Percentiles rank a stretch among this genome's conserved stretches.
phyloP scores from a whole-genome alignment of 1,140 invertebrate genomes.

The Kradibia gibbosae region DNA sequence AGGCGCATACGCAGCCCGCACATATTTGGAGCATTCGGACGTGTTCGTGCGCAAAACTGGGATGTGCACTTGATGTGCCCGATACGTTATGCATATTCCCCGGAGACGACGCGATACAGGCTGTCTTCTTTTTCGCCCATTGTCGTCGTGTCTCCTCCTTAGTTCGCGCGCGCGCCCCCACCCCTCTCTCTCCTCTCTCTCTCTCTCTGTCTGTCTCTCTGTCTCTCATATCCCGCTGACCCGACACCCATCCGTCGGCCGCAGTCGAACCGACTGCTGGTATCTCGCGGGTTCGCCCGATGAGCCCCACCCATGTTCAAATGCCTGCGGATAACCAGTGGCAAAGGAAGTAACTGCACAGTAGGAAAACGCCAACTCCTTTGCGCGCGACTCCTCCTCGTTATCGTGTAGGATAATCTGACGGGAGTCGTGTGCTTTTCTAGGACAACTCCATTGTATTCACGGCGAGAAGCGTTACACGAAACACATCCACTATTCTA shows the following conservation, averaged over 20 bases:
- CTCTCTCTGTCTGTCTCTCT: too few relatives aligned
- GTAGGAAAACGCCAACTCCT: neutral
- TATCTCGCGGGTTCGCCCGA: neutral
- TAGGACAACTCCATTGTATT: neutral
- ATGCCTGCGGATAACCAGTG: neutral
- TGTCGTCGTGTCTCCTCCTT: too few relatives aligned
- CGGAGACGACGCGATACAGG: neutral
- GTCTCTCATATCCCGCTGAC: too few relatives aligned
- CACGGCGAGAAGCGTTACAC: neutral
- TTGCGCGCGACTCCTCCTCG: neutral
- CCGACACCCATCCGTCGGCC: too few relatives aligned
- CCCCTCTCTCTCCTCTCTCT: neutral
- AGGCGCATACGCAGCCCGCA: constrained; percentile 60
- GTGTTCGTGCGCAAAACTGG: neutral
- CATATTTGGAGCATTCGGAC: constrained; percentile 50
- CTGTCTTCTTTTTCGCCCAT: neutral
- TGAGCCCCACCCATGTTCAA: neutral
- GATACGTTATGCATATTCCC: neutral
- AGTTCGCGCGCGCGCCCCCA: too few relatives aligned
- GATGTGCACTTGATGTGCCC: neutral
- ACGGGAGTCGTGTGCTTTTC: neutral
- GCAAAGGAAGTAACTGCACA: neutral
- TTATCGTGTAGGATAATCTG: neutral
- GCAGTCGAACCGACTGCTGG: too few relatives aligned
- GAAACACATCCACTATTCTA: too few relatives aligned